phyloP scores from a whole-genome alignment of 2,113 vertebrate genomes.

The Labrus mixtus region DNA sequence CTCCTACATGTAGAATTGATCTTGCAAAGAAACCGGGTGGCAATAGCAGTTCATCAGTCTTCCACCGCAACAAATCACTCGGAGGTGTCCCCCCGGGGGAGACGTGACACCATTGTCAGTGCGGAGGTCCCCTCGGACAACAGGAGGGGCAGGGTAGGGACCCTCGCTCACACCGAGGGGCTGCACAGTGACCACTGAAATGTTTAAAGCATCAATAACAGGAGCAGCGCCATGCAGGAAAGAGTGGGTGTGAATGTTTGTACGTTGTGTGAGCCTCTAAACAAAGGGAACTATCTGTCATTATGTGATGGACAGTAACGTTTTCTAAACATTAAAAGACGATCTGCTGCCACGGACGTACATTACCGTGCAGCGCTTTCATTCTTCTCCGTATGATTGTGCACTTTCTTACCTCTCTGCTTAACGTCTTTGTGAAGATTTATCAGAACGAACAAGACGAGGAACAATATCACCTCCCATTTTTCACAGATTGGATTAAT shows the following conservation, averaged over 20 bases:
- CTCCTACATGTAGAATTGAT: conserved; percentile 84
- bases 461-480: conserved; percentile 31
- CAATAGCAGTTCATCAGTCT: conserved; percentile 84
- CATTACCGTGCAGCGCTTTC: not conserved
- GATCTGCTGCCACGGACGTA: too few species aligned
- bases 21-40: conserved; percentile 83
- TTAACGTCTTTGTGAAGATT: conserved; percentile 18
- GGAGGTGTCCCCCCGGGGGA: conserved; percentile 67
- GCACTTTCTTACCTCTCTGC: conserved; percentile 12
- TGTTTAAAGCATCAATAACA: not conserved
- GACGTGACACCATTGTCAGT: conserved; percentile 80
- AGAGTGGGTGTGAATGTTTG: not conserved
- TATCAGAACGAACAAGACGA: conserved; percentile 22
- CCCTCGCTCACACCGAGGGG: conserved; percentile 43
- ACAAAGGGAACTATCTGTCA: too few species aligned
- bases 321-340: too few species aligned
- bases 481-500: conserved; percentile 60
- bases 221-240: not conserved
- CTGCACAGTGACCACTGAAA: conserved; percentile 52
- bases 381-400: conserved; percentile 24
- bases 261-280: too few species aligned
- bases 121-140: conserved; percentile 68
- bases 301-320: too few species aligned
- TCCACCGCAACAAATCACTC: conserved; percentile 80
- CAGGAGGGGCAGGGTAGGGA: conserved; percentile 68